Conservation (phyloP, 2,113 vertebrate species). For the Malurus melanocephalus region DNA sequence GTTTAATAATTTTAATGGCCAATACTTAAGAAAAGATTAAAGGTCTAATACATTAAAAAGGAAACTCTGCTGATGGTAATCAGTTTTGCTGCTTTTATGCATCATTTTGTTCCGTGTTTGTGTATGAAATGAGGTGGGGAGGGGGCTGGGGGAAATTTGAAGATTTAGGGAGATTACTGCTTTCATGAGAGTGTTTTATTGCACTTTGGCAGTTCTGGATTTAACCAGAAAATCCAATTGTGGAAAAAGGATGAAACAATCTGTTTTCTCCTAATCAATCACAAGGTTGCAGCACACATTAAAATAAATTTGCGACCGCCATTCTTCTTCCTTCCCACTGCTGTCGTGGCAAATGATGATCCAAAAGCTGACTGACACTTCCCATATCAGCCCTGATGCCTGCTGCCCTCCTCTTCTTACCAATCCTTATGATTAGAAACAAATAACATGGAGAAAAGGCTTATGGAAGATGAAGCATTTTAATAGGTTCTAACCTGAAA, state of each 20-base stretch:
- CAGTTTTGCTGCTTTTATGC: conserved; percentile 57
- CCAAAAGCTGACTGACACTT: conserved; percentile 34
- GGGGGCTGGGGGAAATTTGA: neutral
- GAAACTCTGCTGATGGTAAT: conserved; percentile 61
- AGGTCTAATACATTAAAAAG: conserved; percentile 56
- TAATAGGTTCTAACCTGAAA: neutral
- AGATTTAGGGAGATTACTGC: conserved; percentile 51
- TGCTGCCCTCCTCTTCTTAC: neutral
- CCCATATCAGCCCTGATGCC: neutral
- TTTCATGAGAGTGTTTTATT: conserved; percentile 52
- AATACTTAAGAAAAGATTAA: conserved; percentile 62
- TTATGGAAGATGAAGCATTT: neutral
- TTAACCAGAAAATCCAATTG: conserved; percentile 62
- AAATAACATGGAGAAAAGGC: neutral
- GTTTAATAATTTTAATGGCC: conserved; percentile 65
- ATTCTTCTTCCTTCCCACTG: conserved; percentile 33
- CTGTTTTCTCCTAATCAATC: conserved; percentile 56
- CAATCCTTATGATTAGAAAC: neutral
- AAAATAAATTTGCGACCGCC: conserved; percentile 23
- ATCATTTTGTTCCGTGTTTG: conserved; percentile 29
- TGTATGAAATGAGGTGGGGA: conserved; percentile 16
- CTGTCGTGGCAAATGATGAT: conserved; percentile 45
- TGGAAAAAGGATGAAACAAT: conserved; percentile 64
- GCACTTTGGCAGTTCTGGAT: conserved; percentile 46
- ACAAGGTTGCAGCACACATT: conserved; percentile 33